Base-by-base conservation (phyloP, 2,797 vertebrate species). In the Phrynocephalus guinanensis region DNA sequence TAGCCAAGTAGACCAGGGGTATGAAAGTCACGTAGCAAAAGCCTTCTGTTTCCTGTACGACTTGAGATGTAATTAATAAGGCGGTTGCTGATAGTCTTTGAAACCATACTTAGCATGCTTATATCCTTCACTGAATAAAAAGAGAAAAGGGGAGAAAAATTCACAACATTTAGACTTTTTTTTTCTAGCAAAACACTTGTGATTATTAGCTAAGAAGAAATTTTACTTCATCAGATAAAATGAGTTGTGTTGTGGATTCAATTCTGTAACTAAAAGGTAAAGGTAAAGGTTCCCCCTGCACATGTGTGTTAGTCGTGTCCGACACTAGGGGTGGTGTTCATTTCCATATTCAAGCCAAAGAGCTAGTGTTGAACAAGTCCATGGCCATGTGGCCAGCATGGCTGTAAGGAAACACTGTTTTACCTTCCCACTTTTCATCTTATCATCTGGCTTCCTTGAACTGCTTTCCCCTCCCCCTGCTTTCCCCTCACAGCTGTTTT, bases 31-130 rank as follows among this genome's bases (percentile, higher is more conserved):
- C 97, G 96, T 87, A 92, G 86, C 88, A 98, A 96, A 79, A 96
- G 96, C 88, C 96, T 97, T 84, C 95, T 97, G 91, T 90, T 97
- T 97, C 97, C 98, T 70, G 96, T 88, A 20, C 95, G 67, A 13
- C 97, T 97, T 87, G 97, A 97, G 91, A 98, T 96, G 93, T 98
- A 98, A 92, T 95, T 92, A 84, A 97, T 83, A 52, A 98, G 86
- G 67, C 68, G 92, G 82, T 66, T 88, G 89, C 92, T 97, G 91
- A 98, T 94, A 83, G 95, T 92, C 95, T 98, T 99, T 68, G 98
- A 99, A 87, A 96, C 97, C 97, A 98, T 97, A 94, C 97, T 97
- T 95, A 99, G 95, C 91, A 95, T 92, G 90, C 98, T 98, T 92
- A 98, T 96, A 81, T 98, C 98, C 90, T 94, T 94, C 94, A 98